Evolutionary conservation across 2,113 vertebrate genomes (phyloP).

Genomic region (Propithecus coquereli): DNA sequence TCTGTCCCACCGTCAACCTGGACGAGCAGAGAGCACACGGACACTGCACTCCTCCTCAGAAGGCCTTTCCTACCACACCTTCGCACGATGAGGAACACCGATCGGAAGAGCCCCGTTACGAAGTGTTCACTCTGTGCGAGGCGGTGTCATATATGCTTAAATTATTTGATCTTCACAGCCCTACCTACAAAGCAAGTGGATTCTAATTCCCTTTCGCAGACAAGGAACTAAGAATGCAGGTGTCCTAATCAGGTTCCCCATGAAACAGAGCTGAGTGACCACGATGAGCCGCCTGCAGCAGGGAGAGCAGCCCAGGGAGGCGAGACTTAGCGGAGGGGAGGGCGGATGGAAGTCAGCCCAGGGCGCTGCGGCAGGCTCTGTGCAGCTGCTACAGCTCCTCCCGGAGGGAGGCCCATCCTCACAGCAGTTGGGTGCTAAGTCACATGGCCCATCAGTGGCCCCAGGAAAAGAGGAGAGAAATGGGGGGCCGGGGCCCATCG

Average conservation of each 20-base stretch:
- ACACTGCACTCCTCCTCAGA: background rate
- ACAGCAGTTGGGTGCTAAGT: background rate
- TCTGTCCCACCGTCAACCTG: background rate
- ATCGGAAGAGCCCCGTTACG: background rate
- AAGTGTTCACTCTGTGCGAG: fast-evolving
- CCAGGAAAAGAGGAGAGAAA: background rate
- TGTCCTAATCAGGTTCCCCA: background rate
- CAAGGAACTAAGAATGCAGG: background rate
- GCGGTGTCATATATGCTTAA: fast-evolving
- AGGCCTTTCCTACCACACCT: background rate
- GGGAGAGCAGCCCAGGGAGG: background rate
- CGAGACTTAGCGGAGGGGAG: fast-evolving
- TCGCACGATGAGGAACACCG: fast-evolving
- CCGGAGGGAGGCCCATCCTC: background rate
- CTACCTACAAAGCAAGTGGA: fast-evolving
- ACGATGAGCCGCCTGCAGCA: fast-evolving
- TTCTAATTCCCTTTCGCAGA: background rate
- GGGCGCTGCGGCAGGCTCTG: background rate
- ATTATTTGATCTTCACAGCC: background rate
- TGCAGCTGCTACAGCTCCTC: background rate
- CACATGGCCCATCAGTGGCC: background rate
- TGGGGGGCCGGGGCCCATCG: background rate
- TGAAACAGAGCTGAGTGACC: background rate
- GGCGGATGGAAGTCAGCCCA: fast-evolving
- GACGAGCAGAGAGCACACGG: fast-evolving